Base-by-base conservation (phyloP, 2,888 invertebrate species). In the Ormyrus thymus region DNA sequence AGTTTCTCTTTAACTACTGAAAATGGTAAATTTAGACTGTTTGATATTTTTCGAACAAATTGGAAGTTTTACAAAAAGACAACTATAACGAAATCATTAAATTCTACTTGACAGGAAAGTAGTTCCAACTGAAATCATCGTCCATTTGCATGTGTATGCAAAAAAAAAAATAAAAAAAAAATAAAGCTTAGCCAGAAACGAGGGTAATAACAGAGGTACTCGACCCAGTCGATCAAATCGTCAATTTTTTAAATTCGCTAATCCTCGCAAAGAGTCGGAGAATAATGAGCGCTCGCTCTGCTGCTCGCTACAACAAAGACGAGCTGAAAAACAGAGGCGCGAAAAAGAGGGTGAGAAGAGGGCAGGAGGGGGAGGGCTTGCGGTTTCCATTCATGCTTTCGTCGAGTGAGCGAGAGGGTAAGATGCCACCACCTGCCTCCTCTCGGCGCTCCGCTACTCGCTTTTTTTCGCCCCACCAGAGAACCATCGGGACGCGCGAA, bases 361-460 rank as follows among this genome's bases (percentile, higher is more conserved):
- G 48, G 11, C 13, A 2, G 9, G 15, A 13, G n/a, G 62, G 13
- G 7, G 48, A 11, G 45, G 61, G 74, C 46, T 62, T 65, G 65
- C 83, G 83, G 83, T 84, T 87, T 87, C 87, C 87, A 87, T 88
- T 88, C 88, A 87, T 87, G 86, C 83, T 87, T 87, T 86, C 84
- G 7, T 7, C 3, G 61, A 71, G 43, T 11, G 51, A 68, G n/a
- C 46, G 51, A 7, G 0, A 58, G 53, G 58, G 61, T 56, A 43
- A 58, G 29, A 56, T 29, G 11, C 6, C 43, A 51, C 53, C 15
- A 13, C 55, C 45, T 56, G 56, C 13, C 50, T 56, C 51, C 15
- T 69, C 29, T 55, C 15, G 29, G 29, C 13, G 43, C 62, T 15
- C 53, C n/a, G 15, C n/a, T 15, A 9, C 43, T n/a, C 56, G 48